A percentile compares a stretch with the other conserved stretches of the same genome.
phyloP scores from a whole-genome alignment of 2,888 invertebrate species.

The Pyrgus malvae region DNA sequence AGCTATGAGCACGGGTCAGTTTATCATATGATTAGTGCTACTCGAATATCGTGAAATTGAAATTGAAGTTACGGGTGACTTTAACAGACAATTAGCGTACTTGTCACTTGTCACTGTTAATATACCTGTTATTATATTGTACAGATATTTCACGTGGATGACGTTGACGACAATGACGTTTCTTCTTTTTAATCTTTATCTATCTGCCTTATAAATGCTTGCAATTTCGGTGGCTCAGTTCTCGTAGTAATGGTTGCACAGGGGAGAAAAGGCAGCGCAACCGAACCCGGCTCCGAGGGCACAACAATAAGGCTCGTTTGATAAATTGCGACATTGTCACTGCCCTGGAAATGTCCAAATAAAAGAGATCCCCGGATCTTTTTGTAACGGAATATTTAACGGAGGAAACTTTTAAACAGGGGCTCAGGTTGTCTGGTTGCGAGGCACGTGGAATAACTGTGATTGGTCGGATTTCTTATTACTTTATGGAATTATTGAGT shows the following conservation, averaged over 20 bases:
- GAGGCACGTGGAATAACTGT: constrained; percentile 40
- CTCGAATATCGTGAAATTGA: no score
- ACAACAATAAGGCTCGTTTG: constrained; percentile 77
- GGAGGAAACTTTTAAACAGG: constrained; percentile 29
- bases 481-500: constrained; percentile 41
- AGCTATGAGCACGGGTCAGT: no score
- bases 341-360: constrained; percentile 40
- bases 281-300: constrained; percentile 46
- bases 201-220: no score
- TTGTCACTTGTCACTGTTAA: no score
- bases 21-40: no score
- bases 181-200: no score
- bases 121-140: no score
- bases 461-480: constrained; percentile 39
- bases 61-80: no score
- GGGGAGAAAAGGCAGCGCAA: constrained; percentile 45
- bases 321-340: constrained; percentile 77
- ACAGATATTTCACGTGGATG: no score
- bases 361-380: constrained; percentile 53
- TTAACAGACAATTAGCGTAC: no score
- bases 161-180: no score
- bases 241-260: constrained; percentile 38
- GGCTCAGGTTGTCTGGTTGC: constrained; percentile 32
- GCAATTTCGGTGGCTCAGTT: neutral
- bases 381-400: constrained; percentile 32